Conservation (phyloP, 1,140 invertebrate genomes). For the Drosophila tsacasi region DNA sequence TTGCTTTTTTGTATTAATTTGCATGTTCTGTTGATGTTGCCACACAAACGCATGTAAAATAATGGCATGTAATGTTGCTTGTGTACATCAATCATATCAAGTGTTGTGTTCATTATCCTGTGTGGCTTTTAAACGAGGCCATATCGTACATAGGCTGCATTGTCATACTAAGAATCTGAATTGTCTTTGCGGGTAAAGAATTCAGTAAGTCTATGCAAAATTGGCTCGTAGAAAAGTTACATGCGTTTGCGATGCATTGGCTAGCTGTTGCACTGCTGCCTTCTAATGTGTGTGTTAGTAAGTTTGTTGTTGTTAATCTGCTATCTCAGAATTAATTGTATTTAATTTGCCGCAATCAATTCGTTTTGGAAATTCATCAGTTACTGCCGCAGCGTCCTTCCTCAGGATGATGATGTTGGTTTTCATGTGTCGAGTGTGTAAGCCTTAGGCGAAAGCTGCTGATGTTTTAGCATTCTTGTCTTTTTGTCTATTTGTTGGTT, state of each 20-base stretch:
- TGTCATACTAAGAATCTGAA: slow-evolving; percentile 29
- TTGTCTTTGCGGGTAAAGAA: slow-evolving; percentile 20
- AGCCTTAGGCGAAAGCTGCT: slow-evolving; percentile 16
- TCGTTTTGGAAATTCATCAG: slow-evolving; percentile 24
- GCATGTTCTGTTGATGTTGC: slow-evolving; percentile 9
- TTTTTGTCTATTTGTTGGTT: slow-evolving; percentile 2
- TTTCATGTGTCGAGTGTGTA: slow-evolving; percentile 32
- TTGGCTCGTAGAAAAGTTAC: slow-evolving; percentile 78
- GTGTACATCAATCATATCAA: slow-evolving; percentile 11
- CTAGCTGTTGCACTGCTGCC: slow-evolving; percentile 1
- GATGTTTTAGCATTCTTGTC: slow-evolving; percentile 9
- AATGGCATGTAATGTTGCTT: slow-evolving; percentile 24
- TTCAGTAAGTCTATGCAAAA: slow-evolving; percentile 56
- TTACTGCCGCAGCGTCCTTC: slow-evolving; percentile 19
- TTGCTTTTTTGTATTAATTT: slow-evolving; percentile 25
- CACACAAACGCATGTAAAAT: slow-evolving; percentile 74
- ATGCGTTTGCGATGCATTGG: slow-evolving; percentile 67
- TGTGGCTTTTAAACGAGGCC: slow-evolving; percentile 68
- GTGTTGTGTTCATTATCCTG: slow-evolving; percentile 23
- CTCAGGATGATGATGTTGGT: slow-evolving; percentile 8
- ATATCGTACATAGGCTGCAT: slow-evolving; percentile 51
- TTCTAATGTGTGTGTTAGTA: neutral
- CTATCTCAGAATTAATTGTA: slow-evolving; percentile 8
- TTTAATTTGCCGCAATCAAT: slow-evolving; percentile 32
- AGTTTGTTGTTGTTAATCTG: slow-evolving; percentile 8